A percentile compares a stretch with the other conserved stretches of the same genome.
These are phyloP conservation scores for Sphenodon punctatus DNA, from an alignment of 2,797 vertebrate genomes.

Conservation along the genomic window DNA sequence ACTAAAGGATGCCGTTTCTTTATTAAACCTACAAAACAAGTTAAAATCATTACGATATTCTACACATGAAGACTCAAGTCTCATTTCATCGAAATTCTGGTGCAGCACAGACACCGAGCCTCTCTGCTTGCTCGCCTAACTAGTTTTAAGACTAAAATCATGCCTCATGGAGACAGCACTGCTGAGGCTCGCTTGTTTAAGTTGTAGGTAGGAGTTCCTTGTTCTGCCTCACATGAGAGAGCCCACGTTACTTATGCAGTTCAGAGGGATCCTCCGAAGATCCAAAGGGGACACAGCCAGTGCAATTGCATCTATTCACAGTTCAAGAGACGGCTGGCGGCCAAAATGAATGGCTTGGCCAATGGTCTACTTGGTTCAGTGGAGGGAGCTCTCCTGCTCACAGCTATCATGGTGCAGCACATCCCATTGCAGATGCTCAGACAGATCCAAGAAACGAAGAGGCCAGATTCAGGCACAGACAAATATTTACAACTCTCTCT, in stretches of 20 bases:
- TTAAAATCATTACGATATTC: constrained; percentile 26
- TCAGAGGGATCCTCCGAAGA: neutral
- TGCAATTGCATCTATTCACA: neutral
- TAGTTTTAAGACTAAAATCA: neutral
- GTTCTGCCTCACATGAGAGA: rapidly evolving
- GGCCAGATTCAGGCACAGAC: neutral
- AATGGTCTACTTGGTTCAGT: neutral
- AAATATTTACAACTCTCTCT: constrained; percentile 36
- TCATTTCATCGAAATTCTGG: neutral
- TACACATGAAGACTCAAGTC: too few species aligned
- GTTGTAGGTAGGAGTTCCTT: neutral
- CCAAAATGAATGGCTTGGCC: neutral
- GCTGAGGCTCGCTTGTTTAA: rapidly evolving
- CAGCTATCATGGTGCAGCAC: rapidly evolving
- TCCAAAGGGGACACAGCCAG: too few species aligned
- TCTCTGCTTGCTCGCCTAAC: rapidly evolving
- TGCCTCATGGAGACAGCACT: neutral
- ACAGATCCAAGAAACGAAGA: too few species aligned
- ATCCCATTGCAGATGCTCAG: too few species aligned
- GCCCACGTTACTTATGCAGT: neutral
- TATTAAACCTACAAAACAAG: constrained; percentile 31
- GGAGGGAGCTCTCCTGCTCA: neutral
- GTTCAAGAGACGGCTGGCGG: neutral
- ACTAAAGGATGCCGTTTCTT: neutral
- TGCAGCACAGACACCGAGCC: rapidly evolving